Evolutionary conservation across 2,888 invertebrate genomes (phyloP).

Genomic region (Andrena camellia): DNA sequence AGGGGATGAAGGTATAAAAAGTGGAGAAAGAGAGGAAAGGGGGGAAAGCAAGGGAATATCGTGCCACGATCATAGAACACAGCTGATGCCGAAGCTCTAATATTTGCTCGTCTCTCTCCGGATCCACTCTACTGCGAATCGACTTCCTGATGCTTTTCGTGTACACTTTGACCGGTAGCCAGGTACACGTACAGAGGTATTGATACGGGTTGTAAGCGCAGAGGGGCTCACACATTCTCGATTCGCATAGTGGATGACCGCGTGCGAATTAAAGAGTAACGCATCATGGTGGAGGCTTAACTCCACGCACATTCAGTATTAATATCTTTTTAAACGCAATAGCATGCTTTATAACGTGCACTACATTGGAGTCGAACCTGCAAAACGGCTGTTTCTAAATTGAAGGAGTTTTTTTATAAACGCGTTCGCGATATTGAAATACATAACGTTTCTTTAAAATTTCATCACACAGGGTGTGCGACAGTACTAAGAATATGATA

Average conservation of each 20-base stretch:
- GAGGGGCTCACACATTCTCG: background rate
- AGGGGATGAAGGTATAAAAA: background rate
- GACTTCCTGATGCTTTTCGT: conserved; percentile 49
- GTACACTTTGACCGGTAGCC: conserved; percentile 23
- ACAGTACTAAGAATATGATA: too few relatives aligned
- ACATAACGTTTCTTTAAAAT: too few relatives aligned
- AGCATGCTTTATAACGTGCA: too few relatives aligned
- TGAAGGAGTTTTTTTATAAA: too few relatives aligned
- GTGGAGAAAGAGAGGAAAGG: conserved; percentile 4
- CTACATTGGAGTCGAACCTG: too few relatives aligned
- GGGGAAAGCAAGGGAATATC: conserved; percentile 24
- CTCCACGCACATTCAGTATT: too few relatives aligned
- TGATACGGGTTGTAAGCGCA: background rate
- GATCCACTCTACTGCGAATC: conserved; percentile 58
- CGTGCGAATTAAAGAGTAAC: conserved; percentile 1
- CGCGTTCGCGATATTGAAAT: too few relatives aligned
- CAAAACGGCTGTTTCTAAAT: too few relatives aligned
- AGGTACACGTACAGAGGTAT: conserved; percentile 13
- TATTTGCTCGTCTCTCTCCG: conserved; percentile 72
- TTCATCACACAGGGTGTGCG: too few relatives aligned
- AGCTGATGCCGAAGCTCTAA: conserved; percentile 68
- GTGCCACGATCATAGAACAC: conserved; percentile 42
- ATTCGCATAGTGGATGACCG: conserved; percentile 9
- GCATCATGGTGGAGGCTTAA: background rate
- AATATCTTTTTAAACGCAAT: too few relatives aligned